Conservation (phyloP, 2,888 invertebrate species). For the Scrobipalpa atriplicella region DNA sequence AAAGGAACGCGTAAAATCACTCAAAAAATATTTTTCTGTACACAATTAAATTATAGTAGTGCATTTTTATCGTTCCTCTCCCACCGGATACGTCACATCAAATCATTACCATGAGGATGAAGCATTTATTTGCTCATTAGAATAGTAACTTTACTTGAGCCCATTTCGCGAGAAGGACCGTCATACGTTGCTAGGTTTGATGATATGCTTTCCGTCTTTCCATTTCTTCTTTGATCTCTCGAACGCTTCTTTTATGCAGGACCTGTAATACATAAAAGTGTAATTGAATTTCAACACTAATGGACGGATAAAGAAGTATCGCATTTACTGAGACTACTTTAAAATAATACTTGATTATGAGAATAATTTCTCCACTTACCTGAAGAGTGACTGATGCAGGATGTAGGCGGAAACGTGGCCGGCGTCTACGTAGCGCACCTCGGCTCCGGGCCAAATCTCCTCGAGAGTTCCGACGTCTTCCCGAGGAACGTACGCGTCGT, state of each 20-base stretch:
- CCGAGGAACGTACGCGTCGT: constrained; percentile 95
- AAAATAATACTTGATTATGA: not conserved
- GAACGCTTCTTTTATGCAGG: constrained; percentile 90
- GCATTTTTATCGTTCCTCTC: not conserved
- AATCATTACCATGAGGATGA: not conserved
- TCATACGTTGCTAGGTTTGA: constrained; percentile 31
- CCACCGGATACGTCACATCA: not conserved
- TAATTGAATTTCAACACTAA: too few relatives aligned
- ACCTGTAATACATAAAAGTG: constrained; percentile 69
- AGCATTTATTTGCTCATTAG: constrained; percentile 9
- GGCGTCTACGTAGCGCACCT: constrained; percentile 93
- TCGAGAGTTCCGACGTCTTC: constrained; percentile 91
- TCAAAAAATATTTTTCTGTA: too few relatives aligned
- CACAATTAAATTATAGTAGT: too few relatives aligned
- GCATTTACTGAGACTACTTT: too few relatives aligned
- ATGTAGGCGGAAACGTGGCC: constrained; percentile 96
- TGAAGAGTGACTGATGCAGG: constrained; percentile 92
- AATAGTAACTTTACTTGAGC: not conserved
- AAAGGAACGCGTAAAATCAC: too few relatives aligned
- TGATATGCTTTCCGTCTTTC: constrained; percentile 68
- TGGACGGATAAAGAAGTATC: too few relatives aligned
- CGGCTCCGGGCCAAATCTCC: constrained; percentile 96
- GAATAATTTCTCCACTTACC: constrained; percentile 79
- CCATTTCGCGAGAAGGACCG: not conserved
- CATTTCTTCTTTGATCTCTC: constrained; percentile 84